Evolutionary conservation across 1,140 invertebrate species (phyloP).

Genomic region (Marisa cornuarietis): DNA sequence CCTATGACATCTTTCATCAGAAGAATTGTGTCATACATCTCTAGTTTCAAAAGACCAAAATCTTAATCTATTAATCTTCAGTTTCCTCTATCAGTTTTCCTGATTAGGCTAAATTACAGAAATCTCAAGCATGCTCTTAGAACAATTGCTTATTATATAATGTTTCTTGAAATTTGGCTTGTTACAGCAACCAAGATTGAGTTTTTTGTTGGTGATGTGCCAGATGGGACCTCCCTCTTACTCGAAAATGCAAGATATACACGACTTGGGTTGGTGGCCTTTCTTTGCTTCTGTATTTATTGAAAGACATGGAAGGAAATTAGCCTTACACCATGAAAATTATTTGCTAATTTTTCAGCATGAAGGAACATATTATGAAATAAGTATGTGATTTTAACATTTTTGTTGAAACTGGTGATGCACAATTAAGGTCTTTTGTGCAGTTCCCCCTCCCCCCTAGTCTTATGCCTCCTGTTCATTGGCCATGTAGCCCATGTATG

Average conservation of each 20-base stretch:
- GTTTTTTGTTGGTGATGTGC: constrained; percentile 67
- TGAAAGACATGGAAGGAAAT: background rate
- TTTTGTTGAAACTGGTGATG: background rate
- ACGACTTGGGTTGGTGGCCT: constrained; percentile 63
- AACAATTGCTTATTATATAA: too few relatives aligned
- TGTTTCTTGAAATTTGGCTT: background rate
- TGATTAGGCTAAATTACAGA: too few relatives aligned
- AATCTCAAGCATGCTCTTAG: too few relatives aligned
- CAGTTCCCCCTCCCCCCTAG: background rate
- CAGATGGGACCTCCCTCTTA: constrained; percentile 49
- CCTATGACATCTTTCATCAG: too few relatives aligned
- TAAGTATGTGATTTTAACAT: background rate
- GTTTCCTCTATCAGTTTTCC: too few relatives aligned
- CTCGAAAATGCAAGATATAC: constrained; percentile 66
- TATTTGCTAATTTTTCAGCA: background rate
- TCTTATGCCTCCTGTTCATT: too few relatives aligned
- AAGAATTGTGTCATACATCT: too few relatives aligned
- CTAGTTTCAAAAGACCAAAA: too few relatives aligned
- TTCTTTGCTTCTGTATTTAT: background rate
- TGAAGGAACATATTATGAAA: background rate
- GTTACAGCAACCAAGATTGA: constrained; percentile 67
- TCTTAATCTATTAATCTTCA: too few relatives aligned
- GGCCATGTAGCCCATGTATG: too few relatives aligned
- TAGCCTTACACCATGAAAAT: background rate
- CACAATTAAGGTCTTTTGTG: background rate